Percentiles rank a stretch among this genome's conserved stretches.
Conservation (phyloP, 2,888 invertebrate genomes). For the Neoaliturus tenellus region DNA sequence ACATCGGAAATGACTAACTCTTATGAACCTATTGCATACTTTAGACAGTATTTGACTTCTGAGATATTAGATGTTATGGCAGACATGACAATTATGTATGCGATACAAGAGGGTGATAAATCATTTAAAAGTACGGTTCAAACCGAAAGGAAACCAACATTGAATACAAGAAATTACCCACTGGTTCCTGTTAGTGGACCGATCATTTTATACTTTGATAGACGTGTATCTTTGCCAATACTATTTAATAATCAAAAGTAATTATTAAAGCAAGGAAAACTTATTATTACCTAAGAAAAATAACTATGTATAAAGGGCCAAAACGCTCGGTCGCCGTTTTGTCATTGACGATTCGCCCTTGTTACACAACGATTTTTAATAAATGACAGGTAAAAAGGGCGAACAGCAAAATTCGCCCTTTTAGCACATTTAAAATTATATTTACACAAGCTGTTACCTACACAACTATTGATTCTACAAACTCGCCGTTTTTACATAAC, state of each 20-base stretch:
- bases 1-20: no score
- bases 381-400: not conserved
- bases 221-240: not conserved
- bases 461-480: not conserved
- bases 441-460: not conserved
- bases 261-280: slow-evolving; percentile 7
- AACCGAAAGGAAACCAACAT: not conserved
- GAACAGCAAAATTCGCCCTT: not conserved
- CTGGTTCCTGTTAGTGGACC: no score
- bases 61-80: no score
- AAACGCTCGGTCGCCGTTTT: not conserved
- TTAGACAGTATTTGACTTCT: no score
- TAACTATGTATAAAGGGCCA: slow-evolving; percentile 1
- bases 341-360: not conserved
- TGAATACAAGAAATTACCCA: not conserved
- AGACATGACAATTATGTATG: no score
- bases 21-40: no score
- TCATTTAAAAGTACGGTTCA: not conserved
- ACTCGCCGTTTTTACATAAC: not conserved
- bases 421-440: not conserved
- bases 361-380: not conserved
- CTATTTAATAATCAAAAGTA: not conserved
- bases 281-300: not conserved
- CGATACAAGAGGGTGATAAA: no score
- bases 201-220: not conserved